Evolutionary conservation across 2,113 vertebrate species (phyloP).

Genomic region (Empidonax traillii): DNA sequence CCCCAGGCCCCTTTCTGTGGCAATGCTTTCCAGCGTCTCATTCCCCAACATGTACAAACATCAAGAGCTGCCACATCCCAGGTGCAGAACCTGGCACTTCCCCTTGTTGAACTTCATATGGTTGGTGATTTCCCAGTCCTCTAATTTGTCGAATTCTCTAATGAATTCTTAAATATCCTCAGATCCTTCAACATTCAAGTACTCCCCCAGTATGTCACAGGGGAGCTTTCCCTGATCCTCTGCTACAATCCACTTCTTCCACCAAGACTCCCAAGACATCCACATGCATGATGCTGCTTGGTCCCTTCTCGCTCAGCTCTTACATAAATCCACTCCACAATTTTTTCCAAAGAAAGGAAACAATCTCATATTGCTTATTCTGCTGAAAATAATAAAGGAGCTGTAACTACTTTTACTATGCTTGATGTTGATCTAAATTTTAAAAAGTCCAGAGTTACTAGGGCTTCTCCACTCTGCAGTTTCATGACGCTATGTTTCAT

Average conservation of each 20-base stretch:
- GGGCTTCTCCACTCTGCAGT: not conserved
- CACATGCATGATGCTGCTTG: fast-evolving
- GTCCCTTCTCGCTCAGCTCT: not conserved
- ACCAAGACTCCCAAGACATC: not conserved
- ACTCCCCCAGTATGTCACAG: not conserved
- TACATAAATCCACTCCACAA: not conserved
- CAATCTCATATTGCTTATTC: not conserved
- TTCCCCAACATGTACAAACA: not conserved
- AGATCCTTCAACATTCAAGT: not conserved
- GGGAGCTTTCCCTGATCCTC: not conserved
- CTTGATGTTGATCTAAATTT: not conserved
- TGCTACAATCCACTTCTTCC: not conserved
- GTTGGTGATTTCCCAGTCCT: too few species aligned
- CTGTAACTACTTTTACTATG: not conserved
- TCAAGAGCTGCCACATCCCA: not conserved
- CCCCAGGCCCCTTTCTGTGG: not conserved
- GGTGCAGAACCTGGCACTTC: not conserved
- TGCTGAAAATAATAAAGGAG: not conserved
- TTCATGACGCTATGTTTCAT: not conserved
- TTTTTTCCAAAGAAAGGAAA: not conserved
- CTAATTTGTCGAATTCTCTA: too few species aligned
- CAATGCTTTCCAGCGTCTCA: not conserved
- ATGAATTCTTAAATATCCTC: not conserved
- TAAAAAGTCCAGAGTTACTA: not conserved
- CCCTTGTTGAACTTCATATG: not conserved